phyloP scores from a whole-genome alignment of 2,113 vertebrate species.

The Chloropsis hardwickii region DNA sequence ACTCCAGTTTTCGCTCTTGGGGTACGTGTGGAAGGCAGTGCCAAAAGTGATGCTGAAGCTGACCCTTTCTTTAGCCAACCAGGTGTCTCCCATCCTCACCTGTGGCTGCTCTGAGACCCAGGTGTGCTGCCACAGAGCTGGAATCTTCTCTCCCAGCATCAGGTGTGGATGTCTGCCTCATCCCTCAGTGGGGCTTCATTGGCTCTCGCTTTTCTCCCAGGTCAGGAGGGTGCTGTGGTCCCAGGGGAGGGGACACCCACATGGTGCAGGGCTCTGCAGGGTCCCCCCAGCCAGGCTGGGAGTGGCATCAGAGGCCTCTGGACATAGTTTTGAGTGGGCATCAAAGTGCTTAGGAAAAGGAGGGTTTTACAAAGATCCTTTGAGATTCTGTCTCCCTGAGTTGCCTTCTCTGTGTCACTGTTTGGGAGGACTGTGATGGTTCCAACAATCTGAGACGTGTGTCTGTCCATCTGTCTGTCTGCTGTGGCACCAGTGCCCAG shows the following conservation, averaged over 20 bases:
- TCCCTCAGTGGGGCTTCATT: background rate
- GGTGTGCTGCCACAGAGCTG: rapidly evolving
- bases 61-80: background rate
- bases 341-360: background rate
- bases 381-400: background rate
- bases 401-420: background rate
- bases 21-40: background rate
- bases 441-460: rapidly evolving
- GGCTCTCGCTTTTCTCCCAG: background rate
- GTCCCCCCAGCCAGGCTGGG: background rate
- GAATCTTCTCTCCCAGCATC: background rate
- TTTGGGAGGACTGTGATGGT: background rate
- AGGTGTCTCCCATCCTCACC: conserved; percentile 36
- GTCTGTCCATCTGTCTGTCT: background rate
- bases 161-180: background rate
- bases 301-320: background rate
- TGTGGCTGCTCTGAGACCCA: background rate
- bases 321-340: rapidly evolving
- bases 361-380: background rate
- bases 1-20: conserved; percentile 16
- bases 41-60: background rate
- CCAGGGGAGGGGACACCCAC: background rate
- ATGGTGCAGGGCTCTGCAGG: background rate
- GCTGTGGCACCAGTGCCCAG: background rate
- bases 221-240: background rate